phyloP scores from a whole-genome alignment of 1,140 invertebrate genomes.

The Steinernema khuongi region DNA sequence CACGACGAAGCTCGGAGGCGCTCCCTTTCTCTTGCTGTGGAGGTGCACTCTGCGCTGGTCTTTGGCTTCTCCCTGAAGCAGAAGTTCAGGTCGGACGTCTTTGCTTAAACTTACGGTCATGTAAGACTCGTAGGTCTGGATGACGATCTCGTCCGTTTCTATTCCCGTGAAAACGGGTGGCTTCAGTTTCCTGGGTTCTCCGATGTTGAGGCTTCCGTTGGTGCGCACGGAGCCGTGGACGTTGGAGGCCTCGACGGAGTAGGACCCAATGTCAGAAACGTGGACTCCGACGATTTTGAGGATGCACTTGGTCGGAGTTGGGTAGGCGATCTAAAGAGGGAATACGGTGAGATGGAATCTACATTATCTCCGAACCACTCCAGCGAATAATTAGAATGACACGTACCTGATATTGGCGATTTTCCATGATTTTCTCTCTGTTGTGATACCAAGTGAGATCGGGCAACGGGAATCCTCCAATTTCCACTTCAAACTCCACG shows the following conservation, averaged over 20 bases:
- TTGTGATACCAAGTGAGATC: constrained; percentile 48
- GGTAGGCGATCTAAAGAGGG: constrained; percentile 34
- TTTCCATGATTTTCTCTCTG: constrained; percentile 36
- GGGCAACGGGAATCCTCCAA: constrained; percentile 41
- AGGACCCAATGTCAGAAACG: constrained; percentile 38
- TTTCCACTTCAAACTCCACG: constrained; percentile 42
- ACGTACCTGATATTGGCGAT: constrained; percentile 29
- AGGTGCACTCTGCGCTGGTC: neutral
- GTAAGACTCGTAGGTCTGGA: constrained; percentile 6
- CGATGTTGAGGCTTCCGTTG: constrained; percentile 41
- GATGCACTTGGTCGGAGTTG: constrained; percentile 23
- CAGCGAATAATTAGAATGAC: too few species aligned
- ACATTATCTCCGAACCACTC: too few species aligned
- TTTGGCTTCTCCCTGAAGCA: neutral
- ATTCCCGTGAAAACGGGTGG: constrained; percentile 36
- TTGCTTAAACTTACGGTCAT: neutral
- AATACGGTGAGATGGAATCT: constrained; percentile 10
- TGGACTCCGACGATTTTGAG: constrained; percentile 29
- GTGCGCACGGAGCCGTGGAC: constrained; percentile 48
- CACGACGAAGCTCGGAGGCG: constrained; percentile 47
- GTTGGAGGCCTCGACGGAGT: constrained; percentile 44
- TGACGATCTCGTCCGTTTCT: constrained; percentile 28
- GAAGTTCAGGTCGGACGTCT: neutral
- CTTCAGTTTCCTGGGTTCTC: constrained; percentile 28
- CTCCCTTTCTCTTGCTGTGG: constrained; percentile 43